Evolutionary conservation across 2,113 vertebrate species (phyloP), one percentile per base, ranked within the genome.

Genomic region (Casuarius casuarius): DNA sequence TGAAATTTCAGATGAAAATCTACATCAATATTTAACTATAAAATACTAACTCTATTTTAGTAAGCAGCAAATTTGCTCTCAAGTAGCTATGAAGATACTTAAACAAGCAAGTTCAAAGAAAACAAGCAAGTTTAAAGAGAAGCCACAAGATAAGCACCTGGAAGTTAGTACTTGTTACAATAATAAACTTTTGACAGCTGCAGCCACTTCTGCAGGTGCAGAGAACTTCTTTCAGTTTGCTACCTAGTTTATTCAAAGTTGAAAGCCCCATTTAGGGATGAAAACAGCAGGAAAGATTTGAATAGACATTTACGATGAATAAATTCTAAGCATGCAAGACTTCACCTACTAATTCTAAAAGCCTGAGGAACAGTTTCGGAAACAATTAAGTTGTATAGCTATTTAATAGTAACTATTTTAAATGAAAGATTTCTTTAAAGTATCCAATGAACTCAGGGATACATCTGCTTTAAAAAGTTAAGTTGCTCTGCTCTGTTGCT

Each of bases 121-220:
- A 94, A 22, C 54, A 33, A 85, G 63, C 35, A 38, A 65, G 56
- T 19, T 18, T 85, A n/a, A 54, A 70, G 76, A 74, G 79, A 87
- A 73, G 38, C 84, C 72, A 54, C 35, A 65, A 79, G 81, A 92
- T 52, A 80, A 95, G 79, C 92, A 93, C 93, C 94, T 95, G 92
- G 92, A 88, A 91, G 40, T 35, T 33, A 67, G 51, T 2, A 3
- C 72, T 93, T 87, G 44, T 89, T 70, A 82, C 31, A 92, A 80
- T 42, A 93, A 65, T 88, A 72, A 92, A 68, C 78, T 83, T 95
- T 73, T 79, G 87, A 91, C 84, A 95, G 82, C 94, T 97, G 93
- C 84, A 87, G 93, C 66, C 81, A 85, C 90, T 95, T 82, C 74
- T 91, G 91, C 91, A 95, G 93, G 91, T 94, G 96, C 93, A 76